These are phyloP conservation scores for Coptodon rendalli DNA, from an alignment of 2,113 vertebrate genomes.

Conservation along the genomic window DNA sequence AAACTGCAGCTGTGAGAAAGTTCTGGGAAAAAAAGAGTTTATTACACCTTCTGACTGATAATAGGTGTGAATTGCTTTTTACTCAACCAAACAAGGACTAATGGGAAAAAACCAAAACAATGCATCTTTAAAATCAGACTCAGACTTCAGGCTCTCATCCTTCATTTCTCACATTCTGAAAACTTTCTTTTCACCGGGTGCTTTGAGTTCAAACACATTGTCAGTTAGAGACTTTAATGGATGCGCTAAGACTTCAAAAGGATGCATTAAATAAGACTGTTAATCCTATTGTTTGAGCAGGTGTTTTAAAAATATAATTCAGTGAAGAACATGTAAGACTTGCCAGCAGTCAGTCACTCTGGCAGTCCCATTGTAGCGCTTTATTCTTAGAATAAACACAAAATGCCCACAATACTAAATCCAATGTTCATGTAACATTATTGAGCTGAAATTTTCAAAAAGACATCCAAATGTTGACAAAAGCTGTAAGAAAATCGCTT, in stretches of 20 bases:
- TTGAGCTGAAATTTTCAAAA: no score
- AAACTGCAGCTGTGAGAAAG: slow-evolving; percentile 45
- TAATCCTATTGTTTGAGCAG: not conserved
- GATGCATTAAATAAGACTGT: not conserved
- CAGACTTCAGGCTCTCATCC: not conserved
- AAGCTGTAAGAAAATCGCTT: no score
- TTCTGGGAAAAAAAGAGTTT: not conserved
- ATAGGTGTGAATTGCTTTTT: not conserved
- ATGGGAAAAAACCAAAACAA: not conserved
- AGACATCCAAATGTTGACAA: no score
- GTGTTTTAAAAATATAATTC: no score
- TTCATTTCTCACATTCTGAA: not conserved
- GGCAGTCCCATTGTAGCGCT: no score
- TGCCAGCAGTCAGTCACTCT: not conserved
- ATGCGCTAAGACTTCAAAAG: not conserved
- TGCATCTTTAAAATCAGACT: not conserved
- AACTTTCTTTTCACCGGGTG: not conserved
- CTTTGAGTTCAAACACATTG: not conserved
- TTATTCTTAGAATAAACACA: no score
- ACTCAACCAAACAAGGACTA: not conserved
- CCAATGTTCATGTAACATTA: no score
- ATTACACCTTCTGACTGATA: slow-evolving; percentile 5
- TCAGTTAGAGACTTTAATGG: not conserved
- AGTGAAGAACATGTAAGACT: not conserved
- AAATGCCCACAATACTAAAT: no score